Evolutionary conservation across 2,113 vertebrate species (phyloP).

Genomic region (Muntiacus muntjak): DNA sequence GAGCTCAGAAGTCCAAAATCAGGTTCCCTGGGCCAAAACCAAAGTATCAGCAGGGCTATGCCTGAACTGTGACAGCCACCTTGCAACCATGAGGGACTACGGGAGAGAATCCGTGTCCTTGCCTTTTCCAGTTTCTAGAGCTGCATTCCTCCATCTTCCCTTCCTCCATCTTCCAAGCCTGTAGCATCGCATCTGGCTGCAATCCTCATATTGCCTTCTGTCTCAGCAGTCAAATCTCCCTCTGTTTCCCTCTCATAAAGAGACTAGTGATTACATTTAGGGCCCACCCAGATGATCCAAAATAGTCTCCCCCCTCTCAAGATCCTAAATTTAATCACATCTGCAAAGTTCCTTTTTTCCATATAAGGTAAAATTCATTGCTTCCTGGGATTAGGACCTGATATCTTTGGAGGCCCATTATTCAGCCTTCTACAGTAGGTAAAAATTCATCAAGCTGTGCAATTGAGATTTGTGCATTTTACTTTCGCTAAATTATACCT

Average conservation of each 20-base stretch:
- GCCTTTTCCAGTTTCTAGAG: neutral
- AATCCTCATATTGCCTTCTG: neutral
- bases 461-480: constrained; percentile 28
- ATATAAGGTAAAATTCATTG: neutral
- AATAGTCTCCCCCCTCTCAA: constrained; percentile 30
- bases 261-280: constrained; percentile 34
- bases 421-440: neutral
- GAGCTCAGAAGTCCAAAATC: neutral
- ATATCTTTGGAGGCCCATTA: neutral
- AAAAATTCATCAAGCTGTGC: constrained; percentile 7
- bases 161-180: neutral
- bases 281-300: neutral
- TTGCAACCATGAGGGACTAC: neutral
- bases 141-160: neutral
- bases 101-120: neutral
- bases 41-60: neutral
- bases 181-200: neutral
- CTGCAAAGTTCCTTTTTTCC: constrained; percentile 1
- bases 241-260: neutral
- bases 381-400: neutral
- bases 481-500: neutral
- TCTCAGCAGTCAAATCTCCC: neutral
- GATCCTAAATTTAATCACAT: constrained; percentile 26
- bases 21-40: neutral
- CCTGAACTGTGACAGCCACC: neutral